phyloP scores from a whole-genome alignment of 1,140 invertebrate species.

The Ceratitis capitata region DNA sequence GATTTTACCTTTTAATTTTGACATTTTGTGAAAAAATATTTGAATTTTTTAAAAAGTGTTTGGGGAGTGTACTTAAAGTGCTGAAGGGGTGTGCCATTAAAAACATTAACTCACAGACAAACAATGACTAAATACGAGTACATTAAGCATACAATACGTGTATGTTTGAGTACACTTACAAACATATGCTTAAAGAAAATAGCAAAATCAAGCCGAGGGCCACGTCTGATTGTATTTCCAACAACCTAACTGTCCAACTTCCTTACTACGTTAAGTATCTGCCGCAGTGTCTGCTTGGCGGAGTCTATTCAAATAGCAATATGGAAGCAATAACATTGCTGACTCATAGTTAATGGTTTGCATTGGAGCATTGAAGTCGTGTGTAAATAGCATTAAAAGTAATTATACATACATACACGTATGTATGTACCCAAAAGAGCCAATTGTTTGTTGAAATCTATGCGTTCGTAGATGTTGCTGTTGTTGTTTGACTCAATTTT shows the following conservation, averaged over 20 bases:
- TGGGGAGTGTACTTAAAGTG: neutral
- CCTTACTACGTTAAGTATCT: neutral
- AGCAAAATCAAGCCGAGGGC: neutral
- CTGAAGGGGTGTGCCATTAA: neutral
- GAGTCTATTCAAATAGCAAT: neutral
- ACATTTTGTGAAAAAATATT: neutral
- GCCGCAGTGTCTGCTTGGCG: neutral
- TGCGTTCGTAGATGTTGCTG: neutral
- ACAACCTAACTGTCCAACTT: slow-evolving; percentile 7
- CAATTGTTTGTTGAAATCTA: slow-evolving; percentile 7
- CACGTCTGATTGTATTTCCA: neutral
- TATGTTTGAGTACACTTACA: too few species aligned
- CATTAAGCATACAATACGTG: too few species aligned
- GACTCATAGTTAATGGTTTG: slow-evolving; percentile 32
- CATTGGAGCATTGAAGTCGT: neutral
- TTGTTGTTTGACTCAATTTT: too few species aligned
- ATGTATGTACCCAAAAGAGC: too few species aligned
- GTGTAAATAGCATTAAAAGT: neutral
- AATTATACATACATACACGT: neutral
- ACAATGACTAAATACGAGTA: too few species aligned
- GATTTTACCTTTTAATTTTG: neutral
- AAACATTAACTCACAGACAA: neutral
- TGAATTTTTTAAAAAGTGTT: neutral
- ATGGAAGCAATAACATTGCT: slow-evolving; percentile 16
- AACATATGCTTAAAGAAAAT: neutral